phyloP scores from a whole-genome alignment of 2,113 vertebrate genomes.

The Tupaia tana region DNA sequence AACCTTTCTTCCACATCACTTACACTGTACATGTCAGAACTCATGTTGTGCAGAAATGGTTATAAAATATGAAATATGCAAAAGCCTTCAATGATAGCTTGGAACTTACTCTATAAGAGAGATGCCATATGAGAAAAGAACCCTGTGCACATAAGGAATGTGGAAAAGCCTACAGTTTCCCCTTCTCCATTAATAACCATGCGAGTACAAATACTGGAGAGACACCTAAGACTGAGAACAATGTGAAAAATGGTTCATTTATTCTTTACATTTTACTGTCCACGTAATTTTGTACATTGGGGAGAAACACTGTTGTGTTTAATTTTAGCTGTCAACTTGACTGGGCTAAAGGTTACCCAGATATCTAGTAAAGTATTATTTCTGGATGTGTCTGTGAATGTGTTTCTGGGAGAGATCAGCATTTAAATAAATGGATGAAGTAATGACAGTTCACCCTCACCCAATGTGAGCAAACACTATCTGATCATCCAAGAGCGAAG shows the following conservation, averaged over 20 bases:
- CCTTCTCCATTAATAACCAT: background rate
- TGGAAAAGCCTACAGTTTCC: background rate
- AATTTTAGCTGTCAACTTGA: background rate
- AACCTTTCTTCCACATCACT: background rate
- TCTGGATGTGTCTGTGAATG: background rate
- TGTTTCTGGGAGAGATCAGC: background rate
- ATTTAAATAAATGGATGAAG: background rate
- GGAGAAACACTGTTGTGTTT: background rate
- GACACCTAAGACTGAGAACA: background rate
- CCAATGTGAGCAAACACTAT: background rate
- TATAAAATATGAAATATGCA: constrained; percentile 15
- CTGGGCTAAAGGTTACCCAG: background rate
- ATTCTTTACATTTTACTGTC: background rate
- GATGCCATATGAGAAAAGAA: background rate
- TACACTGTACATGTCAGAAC: background rate
- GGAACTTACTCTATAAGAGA: background rate
- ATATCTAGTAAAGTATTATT: background rate
- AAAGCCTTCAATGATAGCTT: constrained; percentile 50
- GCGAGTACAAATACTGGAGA: background rate
- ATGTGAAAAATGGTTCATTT: background rate
- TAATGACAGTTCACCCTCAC: background rate
- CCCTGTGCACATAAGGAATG: background rate
- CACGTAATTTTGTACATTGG: background rate
- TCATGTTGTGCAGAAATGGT: background rate
- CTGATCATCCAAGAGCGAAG: background rate